Percentiles rank a stretch among this genome's conserved stretches.
phyloP scores from a whole-genome alignment of 2,797 vertebrate species.

The Rhinella marina region DNA sequence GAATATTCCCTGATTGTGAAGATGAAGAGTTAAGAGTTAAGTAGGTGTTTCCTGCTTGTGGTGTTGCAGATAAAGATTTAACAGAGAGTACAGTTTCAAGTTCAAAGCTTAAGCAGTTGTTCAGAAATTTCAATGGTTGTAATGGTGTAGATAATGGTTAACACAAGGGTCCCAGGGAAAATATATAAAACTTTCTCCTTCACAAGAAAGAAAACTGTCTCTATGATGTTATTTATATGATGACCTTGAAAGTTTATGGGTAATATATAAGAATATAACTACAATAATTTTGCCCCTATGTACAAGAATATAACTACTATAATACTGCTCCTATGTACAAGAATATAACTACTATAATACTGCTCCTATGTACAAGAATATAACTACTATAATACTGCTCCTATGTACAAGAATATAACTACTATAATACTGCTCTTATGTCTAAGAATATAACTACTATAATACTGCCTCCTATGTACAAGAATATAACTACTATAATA shows the following conservation, averaged over 20 bases:
- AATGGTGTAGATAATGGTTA: too few species aligned
- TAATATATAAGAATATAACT: background rate
- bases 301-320: background rate
- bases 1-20: background rate
- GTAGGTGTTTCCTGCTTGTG: background rate
- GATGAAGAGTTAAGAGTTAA: background rate
- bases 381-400: background rate
- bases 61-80: background rate
- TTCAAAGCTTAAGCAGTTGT: background rate
- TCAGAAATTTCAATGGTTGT: background rate
- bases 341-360: background rate
- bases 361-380: background rate
- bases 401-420: conserved; percentile 3
- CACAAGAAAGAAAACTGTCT: background rate
- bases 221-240: background rate
- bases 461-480: background rate
- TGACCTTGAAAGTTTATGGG: too few species aligned
- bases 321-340: background rate
- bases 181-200: too few species aligned
- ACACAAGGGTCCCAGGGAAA: too few species aligned
- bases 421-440: background rate
- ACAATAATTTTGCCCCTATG: background rate
- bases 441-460: background rate
- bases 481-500: background rate
- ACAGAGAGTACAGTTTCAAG: background rate